Evolutionary conservation across 2,888 invertebrate genomes (phyloP).

Genomic region (Rutpela maculata): DNA sequence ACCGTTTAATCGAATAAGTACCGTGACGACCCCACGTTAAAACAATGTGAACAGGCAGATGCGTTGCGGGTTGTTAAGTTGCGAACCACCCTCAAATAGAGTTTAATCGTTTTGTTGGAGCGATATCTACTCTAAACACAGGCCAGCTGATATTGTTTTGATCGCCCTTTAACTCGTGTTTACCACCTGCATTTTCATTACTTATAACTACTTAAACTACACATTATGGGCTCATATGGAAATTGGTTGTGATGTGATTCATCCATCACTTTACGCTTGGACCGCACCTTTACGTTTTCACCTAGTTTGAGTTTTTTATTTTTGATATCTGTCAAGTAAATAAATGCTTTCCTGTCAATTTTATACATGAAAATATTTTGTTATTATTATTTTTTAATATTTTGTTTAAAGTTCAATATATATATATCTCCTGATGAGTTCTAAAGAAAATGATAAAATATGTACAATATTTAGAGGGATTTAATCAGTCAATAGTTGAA

Average conservation of each 20-base stretch:
- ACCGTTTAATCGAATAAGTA: slow-evolving; percentile 62
- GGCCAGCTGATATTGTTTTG: slow-evolving; percentile 50
- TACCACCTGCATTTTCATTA: slow-evolving; percentile 49
- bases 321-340: no score
- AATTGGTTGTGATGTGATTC: slow-evolving; percentile 37
- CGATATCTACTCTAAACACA: slow-evolving; percentile 49
- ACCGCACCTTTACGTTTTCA: background rate
- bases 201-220: slow-evolving; percentile 5
- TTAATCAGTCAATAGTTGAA: no score
- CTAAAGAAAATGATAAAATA: no score
- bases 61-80: slow-evolving; percentile 56
- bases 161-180: slow-evolving; percentile 47
- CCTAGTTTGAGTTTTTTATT: no score
- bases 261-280: slow-evolving; percentile 13
- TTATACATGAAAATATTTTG: no score
- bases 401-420: no score
- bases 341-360: no score
- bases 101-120: slow-evolving; percentile 46
- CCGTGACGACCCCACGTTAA: slow-evolving; percentile 61
- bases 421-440: no score
- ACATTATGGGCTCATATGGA: slow-evolving; percentile 18
- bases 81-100: slow-evolving; percentile 46
- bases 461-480: no score
- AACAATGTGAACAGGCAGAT: slow-evolving; percentile 68
- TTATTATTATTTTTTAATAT: no score